Evolutionary conservation across 2,113 vertebrate genomes (phyloP).

Genomic region (Excalfactoria chinensis): DNA sequence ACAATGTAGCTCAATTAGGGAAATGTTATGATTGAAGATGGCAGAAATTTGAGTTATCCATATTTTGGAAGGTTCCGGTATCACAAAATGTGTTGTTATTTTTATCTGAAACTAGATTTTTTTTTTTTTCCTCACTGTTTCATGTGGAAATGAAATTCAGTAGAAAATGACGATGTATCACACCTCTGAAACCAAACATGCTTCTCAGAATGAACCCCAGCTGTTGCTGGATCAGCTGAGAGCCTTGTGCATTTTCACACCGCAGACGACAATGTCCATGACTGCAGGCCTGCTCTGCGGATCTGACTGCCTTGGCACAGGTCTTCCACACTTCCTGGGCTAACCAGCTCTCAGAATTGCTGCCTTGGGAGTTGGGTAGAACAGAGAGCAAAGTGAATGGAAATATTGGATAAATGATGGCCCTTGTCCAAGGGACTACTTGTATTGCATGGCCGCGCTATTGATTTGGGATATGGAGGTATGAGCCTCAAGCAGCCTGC

Average conservation of each 20-base stretch:
- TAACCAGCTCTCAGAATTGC: background rate
- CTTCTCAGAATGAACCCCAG: background rate
- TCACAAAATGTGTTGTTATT: background rate
- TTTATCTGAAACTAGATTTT: background rate
- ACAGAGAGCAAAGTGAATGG: background rate
- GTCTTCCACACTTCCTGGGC: background rate
- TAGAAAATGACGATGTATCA: background rate
- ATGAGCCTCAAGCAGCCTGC: background rate
- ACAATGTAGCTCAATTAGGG: background rate
- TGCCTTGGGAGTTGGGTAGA: background rate
- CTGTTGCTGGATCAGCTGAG: background rate
- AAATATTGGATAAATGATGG: background rate
- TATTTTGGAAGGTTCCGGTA: background rate
- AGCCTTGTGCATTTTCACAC: background rate
- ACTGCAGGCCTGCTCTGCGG: background rate
- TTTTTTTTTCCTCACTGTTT: background rate
- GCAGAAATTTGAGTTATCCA: background rate
- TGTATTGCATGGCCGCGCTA: background rate
- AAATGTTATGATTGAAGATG: background rate
- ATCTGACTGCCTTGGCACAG: background rate
- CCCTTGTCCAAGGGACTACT: background rate
- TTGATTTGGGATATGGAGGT: background rate
- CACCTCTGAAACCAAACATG: background rate
- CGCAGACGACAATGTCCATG: background rate
- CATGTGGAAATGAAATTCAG: background rate